These are phyloP conservation scores for Luehdorfia chinensis DNA, from an alignment of 1,140 invertebrate genomes.

Conservation along the genomic window DNA sequence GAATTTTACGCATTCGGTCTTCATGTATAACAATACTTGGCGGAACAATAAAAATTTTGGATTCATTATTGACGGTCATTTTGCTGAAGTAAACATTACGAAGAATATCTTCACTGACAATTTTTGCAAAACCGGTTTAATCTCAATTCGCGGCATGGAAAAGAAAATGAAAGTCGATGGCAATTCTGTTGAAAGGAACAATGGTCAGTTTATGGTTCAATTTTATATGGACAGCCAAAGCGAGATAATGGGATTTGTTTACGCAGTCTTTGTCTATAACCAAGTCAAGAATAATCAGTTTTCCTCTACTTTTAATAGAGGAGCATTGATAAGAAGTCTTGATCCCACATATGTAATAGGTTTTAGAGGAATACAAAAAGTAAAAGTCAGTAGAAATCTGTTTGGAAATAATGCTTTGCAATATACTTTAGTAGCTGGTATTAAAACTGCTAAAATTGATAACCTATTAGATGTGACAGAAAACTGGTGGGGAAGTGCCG, in stretches of 20 bases:
- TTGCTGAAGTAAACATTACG: slow-evolving; percentile 89
- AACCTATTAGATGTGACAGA: slow-evolving; percentile 92
- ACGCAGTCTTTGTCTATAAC: slow-evolving; percentile 89
- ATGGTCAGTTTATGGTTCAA: slow-evolving; percentile 91
- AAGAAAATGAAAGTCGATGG: slow-evolving; percentile 92
- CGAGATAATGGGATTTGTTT: slow-evolving; percentile 91
- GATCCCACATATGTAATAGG: slow-evolving; percentile 91
- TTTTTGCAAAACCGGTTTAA: slow-evolving; percentile 87
- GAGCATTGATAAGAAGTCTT: slow-evolving; percentile 70
- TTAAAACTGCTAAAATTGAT: slow-evolving; percentile 91
- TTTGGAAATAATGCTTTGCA: slow-evolving; percentile 92
- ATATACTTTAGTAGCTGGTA: slow-evolving; percentile 96
- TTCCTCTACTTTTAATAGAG: slow-evolving; percentile 43
- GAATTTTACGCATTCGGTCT: slow-evolving; percentile 94
- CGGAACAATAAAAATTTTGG: slow-evolving; percentile 90
- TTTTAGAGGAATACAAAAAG: slow-evolving; percentile 96
- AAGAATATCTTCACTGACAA: slow-evolving; percentile 93
- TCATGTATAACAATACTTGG: slow-evolving; percentile 92
- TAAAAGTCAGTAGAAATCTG: slow-evolving; percentile 93
- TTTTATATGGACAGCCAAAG: slow-evolving; percentile 95
- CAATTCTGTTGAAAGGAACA: slow-evolving; percentile 89
- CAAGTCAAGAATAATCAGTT: slow-evolving; percentile 86
- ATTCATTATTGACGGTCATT: slow-evolving; percentile 94
- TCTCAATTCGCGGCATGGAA: slow-evolving; percentile 96
- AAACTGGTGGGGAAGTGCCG: slow-evolving; percentile 97